phyloP scores from a whole-genome alignment of 2,113 vertebrate genomes.

The Octodon degus region DNA sequence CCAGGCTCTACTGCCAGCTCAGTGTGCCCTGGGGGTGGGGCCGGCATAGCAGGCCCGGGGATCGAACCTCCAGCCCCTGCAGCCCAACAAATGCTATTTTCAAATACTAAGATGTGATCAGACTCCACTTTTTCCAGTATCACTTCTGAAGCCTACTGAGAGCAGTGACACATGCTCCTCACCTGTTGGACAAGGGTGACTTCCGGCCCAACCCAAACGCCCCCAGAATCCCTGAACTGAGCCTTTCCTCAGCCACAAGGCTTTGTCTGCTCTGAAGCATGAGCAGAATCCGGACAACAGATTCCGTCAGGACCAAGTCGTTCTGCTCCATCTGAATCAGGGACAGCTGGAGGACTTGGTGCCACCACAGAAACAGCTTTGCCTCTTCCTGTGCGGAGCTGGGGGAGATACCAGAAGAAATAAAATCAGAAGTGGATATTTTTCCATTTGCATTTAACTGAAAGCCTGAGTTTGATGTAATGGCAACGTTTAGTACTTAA shows the following conservation, averaged over 20 bases:
- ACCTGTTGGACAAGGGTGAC: constrained; percentile 96
- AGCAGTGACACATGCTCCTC: neutral
- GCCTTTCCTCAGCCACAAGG: constrained; percentile 94
- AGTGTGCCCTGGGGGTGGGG: too few species aligned
- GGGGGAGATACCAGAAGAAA: neutral
- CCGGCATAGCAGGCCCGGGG: too few species aligned
- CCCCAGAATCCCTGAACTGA: constrained; percentile 94
- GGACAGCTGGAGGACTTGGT: constrained; percentile 92
- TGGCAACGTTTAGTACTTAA: neutral
- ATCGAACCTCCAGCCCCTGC: too few species aligned
- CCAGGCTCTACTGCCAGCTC: too few species aligned
- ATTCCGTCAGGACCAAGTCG: constrained; percentile 82
- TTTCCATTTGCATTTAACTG: neutral
- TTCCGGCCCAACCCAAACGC: constrained; percentile 95
- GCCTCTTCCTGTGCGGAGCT: constrained; percentile 93
- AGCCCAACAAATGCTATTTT: neutral
- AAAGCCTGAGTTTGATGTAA: constrained; percentile 10
- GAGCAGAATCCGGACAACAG: constrained; percentile 86
- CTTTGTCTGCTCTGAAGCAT: constrained; percentile 90
- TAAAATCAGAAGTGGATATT: constrained; percentile 14
- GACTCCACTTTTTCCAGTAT: neutral
- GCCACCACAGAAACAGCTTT: constrained; percentile 99
- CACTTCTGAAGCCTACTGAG: neutral
- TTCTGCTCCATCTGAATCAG: constrained; percentile 92
- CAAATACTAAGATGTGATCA: neutral